These are phyloP conservation scores for Cyclophora punctaria DNA, from an alignment of 2,888 invertebrate genomes.

Conservation along the genomic window DNA sequence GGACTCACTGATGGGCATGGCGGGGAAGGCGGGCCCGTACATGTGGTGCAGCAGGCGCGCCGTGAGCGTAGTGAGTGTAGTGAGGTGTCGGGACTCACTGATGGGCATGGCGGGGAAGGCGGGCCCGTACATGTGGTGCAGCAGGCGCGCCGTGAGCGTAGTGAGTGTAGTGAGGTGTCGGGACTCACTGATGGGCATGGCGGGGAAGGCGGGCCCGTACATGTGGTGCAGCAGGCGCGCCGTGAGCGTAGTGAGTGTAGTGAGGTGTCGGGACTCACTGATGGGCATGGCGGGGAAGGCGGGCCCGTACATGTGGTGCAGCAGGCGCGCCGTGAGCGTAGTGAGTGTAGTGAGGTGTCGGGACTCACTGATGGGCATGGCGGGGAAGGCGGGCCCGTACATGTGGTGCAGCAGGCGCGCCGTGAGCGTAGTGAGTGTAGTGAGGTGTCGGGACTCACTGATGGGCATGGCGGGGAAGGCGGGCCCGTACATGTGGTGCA, in stretches of 20 bases:
- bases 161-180: neutral
- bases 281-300: constrained; percentile 87
- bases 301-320: constrained; percentile 92
- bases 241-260: constrained; percentile 86
- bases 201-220: constrained; percentile 90
- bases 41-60: constrained; percentile 88
- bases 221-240: constrained; percentile 88
- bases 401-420: constrained; percentile 88
- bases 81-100: constrained; percentile 63
- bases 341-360: neutral
- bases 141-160: constrained; percentile 88
- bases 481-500: constrained; percentile 92
- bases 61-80: constrained; percentile 86
- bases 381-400: constrained; percentile 90
- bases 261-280: constrained; percentile 63
- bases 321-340: constrained; percentile 88
- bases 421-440: constrained; percentile 86
- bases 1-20: constrained; percentile 82
- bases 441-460: constrained; percentile 63
- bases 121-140: constrained; percentile 92
- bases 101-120: constrained; percentile 87
- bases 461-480: constrained; percentile 87
- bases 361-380: constrained; percentile 82
- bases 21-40: constrained; percentile 90
- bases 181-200: constrained; percentile 82